Conservation (phyloP, 2,797 vertebrate genomes). For the Fistularia tabacaria region DNA sequence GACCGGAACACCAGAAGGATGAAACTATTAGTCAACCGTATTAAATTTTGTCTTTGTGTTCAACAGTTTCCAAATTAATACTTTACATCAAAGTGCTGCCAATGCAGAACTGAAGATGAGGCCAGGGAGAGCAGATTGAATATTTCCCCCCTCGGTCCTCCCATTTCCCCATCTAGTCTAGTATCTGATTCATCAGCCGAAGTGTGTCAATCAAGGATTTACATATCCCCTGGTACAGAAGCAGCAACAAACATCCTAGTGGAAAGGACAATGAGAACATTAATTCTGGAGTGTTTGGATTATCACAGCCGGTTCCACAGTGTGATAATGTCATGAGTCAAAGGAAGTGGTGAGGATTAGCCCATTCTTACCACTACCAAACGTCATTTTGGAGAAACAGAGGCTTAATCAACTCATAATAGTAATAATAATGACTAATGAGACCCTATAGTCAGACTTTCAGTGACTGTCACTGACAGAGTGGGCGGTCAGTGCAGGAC, state of each 20-base stretch:
- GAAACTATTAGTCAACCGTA: constrained; percentile 20
- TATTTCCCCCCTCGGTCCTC: no score
- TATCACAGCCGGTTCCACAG: constrained; percentile 30
- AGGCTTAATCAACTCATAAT: constrained; percentile 6
- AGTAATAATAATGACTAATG: constrained; percentile 6
- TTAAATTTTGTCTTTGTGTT: constrained; percentile 3
- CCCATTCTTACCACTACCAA: constrained; percentile 19
- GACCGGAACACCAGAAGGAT: constrained; percentile 15
- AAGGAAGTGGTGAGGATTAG: constrained; percentile 24
- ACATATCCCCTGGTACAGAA: background rate
- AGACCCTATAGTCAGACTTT: constrained; percentile 7
- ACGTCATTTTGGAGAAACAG: constrained; percentile 27
- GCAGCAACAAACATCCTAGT: constrained; percentile 12
- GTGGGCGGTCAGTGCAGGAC: no score
- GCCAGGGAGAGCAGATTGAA: no score
- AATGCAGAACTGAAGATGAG: no score
- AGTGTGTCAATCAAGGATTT: no score
- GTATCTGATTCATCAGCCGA: no score
- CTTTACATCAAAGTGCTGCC: no score
- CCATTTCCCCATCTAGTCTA: no score
- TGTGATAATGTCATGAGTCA: constrained; percentile 47
- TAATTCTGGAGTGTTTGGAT: constrained; percentile 25
- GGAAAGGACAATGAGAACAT: constrained; percentile 17
- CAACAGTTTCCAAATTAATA: no score
- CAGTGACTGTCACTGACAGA: background rate